phyloP scores from a whole-genome alignment of 2,113 vertebrate genomes.

The Platichthys flesus region DNA sequence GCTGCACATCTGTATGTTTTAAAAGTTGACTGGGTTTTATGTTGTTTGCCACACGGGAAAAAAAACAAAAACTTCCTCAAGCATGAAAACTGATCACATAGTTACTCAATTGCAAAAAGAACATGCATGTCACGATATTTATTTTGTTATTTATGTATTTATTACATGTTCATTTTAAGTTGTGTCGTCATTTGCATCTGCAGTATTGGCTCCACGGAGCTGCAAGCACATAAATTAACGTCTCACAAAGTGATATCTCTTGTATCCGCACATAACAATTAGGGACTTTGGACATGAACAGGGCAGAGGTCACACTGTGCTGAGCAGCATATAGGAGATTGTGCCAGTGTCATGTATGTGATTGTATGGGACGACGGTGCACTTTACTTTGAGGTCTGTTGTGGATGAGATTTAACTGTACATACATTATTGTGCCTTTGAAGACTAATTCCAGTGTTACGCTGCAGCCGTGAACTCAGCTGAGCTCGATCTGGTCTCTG shows the following conservation, averaged over 20 bases:
- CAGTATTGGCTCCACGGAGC: constrained; percentile 47
- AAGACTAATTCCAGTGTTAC: constrained; percentile 70
- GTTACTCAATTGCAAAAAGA: constrained; percentile 17
- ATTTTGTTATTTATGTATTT: constrained; percentile 80
- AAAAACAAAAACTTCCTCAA: constrained; percentile 21
- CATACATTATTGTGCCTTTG: constrained; percentile 83
- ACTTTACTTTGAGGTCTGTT: constrained; percentile 74
- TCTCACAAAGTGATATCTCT: constrained; percentile 24
- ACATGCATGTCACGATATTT: constrained; percentile 68
- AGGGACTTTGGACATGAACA: constrained; percentile 23
- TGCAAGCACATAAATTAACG: constrained; percentile 52
- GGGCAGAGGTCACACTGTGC: constrained; percentile 52
- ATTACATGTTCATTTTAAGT: constrained; percentile 61
- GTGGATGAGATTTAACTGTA: constrained; percentile 73
- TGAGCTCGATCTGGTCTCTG: constrained; percentile 54
- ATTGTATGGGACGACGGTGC: constrained; percentile 74
- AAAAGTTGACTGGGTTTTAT: constrained; percentile 42
- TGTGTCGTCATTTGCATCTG: constrained; percentile 40
- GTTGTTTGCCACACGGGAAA: constrained; percentile 34
- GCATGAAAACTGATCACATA: constrained; percentile 63
- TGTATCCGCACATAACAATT: constrained; percentile 32
- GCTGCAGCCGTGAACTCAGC: constrained; percentile 57
- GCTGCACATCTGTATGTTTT: constrained; percentile 58
- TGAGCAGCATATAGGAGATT: constrained; percentile 52
- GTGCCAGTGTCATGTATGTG: constrained; percentile 66